Evolutionary conservation across 2,113 vertebrate genomes (phyloP).

Genomic region (Daubentonia madagascariensis): DNA sequence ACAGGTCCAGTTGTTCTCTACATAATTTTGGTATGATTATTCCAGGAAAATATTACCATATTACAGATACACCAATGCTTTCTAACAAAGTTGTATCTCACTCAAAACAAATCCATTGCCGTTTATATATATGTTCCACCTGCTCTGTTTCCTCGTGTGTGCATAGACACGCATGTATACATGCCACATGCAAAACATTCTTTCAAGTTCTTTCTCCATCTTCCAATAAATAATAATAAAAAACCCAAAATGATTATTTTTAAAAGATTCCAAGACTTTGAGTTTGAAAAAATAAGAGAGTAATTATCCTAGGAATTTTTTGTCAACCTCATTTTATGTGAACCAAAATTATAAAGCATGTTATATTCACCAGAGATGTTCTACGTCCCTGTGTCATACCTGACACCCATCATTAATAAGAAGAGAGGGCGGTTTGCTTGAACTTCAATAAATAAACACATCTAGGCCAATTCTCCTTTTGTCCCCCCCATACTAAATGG

Average conservation of each 20-base stretch:
- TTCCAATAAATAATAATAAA: not conserved
- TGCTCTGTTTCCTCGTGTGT: too few relatives aligned
- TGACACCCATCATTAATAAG: not conserved
- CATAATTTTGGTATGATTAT: not conserved
- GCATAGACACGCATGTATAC: fast-evolving
- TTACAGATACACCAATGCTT: not conserved
- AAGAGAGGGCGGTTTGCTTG: not conserved
- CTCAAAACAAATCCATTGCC: not conserved
- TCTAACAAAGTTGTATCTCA: not conserved
- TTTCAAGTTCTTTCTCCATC: not conserved
- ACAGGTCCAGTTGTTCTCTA: not conserved
- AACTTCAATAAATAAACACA: not conserved
- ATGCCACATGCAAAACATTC: not conserved
- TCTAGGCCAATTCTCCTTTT: not conserved
- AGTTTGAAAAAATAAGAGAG: not conserved
- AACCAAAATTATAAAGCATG: too few relatives aligned
- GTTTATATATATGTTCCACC: not conserved
- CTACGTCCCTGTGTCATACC: too few relatives aligned
- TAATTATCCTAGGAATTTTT: not conserved
- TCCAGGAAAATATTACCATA: not conserved
- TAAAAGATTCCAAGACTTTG: not conserved
- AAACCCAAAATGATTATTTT: not conserved
- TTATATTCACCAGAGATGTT: not conserved
- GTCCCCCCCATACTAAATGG: not conserved
- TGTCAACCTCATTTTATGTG: not conserved